Base-by-base conservation (phyloP, 1,140 invertebrate species). In the Drosophila cardini region DNA sequence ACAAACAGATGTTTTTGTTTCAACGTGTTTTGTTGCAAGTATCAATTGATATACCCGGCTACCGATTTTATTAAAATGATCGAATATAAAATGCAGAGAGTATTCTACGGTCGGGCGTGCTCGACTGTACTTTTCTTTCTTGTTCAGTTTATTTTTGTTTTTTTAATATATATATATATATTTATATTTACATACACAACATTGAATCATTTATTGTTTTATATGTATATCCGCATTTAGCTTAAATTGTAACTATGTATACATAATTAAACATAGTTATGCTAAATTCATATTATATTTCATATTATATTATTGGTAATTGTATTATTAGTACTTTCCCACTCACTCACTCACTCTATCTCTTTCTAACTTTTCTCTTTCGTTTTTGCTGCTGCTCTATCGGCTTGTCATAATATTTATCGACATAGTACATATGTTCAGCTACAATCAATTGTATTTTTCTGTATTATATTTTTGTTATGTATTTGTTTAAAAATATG, bases 101-200 rank as follows among this genome's bases (percentile, higher is more conserved):
- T n/a, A n/a, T n/a, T n/a, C n/a, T n/a, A n/a, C n/a, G n/a, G n/a
- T n/a, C n/a, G n/a, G n/a, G n/a, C n/a, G n/a, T n/a, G n/a, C n/a
- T n/a, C n/a, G n/a, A n/a, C n/a, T n/a, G n/a, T n/a, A n/a, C n/a
- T n/a, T n/a, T n/a, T n/a, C n/a, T n/a, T n/a, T n/a, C n/a, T n/a
- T n/a, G n/a, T n/a, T n/a, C n/a, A n/a, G 68, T 71, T 62, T 63
- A 15, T 40, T n/a, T 63, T 52, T 63, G 40, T 43, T 48, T 26
- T 75, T 48, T 21, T 70, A 75, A 52, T 70, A 60, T 78, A 84
- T 70, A 52, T 70, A 60, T 78, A 84, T 70, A 67, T 87, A 78
- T 77, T 76, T 87, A 75, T 89, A 84, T 89, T 76, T 89, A 90
- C 84, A 89, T 90, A 81, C 80, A 90, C 85, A 90, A 89, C 85